Evolutionary conservation across 2,888 invertebrate genomes (phyloP), one percentile per base, ranked within the genome.

Genomic region (Metallyticus violacea): DNA sequence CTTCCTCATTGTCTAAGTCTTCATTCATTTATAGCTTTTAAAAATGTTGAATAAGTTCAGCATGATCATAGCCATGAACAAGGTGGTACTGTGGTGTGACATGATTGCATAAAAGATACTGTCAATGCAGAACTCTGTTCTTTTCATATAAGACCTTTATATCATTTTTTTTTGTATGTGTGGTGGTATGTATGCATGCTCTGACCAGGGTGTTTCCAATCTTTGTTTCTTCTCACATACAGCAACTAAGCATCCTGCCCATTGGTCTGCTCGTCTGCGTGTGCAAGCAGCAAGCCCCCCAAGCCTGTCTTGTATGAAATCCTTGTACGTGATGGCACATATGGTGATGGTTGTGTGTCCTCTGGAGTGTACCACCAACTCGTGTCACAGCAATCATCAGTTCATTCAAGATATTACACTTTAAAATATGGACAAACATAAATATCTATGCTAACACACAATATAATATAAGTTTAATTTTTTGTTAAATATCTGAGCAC

Each of bases 201-300:
- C 83, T 83, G 77, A 83, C 83, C 77, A 77, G 28, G 77, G 83
- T 77, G 29, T 83, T 28, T 76, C 77, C 62, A 79, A 78, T 62
- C 86, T 86, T 80, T 85, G 79, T 86, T 86, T 86, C 40, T 86
- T 86, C 79, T 84, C 62, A 27, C 83, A 84, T 83, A 86, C 86
- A 86, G 86, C 83, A 84, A 83, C 83, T 84, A 86, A 86, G 80
- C 62, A 30, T 84, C 81, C 79, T 83, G 62, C 79, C 86, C 86
- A 85, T 83, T 83, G 77, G 83, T 28, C 83, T 62, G 40, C 40
- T 22, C 25, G 83, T 27, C 83, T 28, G 6, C 77, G 83, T 83
- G 83, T 83, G 83, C 83, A 83, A 83, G 82, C 83, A 77, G 77
- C 83, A 83, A 82, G 62, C 27, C 83, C 83, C 83, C 83, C 29